Evolutionary conservation across 2,797 vertebrate genomes (phyloP).

Genomic region (Neomorphus geoffroyi): DNA sequence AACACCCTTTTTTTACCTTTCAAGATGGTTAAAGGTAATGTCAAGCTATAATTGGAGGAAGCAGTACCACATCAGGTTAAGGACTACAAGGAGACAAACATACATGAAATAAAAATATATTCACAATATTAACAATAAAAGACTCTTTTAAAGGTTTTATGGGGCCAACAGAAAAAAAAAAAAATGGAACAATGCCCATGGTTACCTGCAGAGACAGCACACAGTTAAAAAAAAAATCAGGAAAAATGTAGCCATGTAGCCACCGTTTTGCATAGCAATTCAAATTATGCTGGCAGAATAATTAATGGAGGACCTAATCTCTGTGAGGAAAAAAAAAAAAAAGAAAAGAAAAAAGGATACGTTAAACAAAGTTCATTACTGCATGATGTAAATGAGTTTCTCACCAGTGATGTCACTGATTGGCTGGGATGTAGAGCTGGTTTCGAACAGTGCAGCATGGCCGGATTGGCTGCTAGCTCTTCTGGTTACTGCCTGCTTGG

Average conservation of each 20-base stretch:
- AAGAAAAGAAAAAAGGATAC: conserved; percentile 77
- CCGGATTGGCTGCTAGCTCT: conserved; percentile 86
- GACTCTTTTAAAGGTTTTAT: conserved; percentile 38
- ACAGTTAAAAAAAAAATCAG: conserved; percentile 62
- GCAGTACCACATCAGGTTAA: conserved; percentile 24
- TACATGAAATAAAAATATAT: conserved; percentile 57
- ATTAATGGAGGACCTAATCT: conserved; percentile 83
- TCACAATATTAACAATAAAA: conserved; percentile 55
- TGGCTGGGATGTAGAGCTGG: conserved; percentile 83
- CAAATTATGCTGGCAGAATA: conserved; percentile 84
- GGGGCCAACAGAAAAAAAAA: conserved; percentile 42
- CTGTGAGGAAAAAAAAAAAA: conserved; percentile 62
- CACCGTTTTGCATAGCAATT: conserved; percentile 77
- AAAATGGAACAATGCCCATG: conserved; percentile 65
- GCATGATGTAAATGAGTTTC: conserved; percentile 88
- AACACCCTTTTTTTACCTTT: conserved; percentile 49
- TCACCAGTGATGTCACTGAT: conserved; percentile 87
- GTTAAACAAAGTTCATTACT: conserved; percentile 91
- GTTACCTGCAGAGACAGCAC: conserved; percentile 72
- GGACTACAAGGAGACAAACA: conserved; percentile 41
- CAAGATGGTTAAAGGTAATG: conserved; percentile 48
- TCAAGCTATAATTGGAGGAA: conserved; percentile 50
- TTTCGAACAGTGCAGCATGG: conserved; percentile 80
- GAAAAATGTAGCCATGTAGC: conserved; percentile 69
- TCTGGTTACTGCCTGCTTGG: conserved; percentile 87